phyloP scores from a whole-genome alignment of 37 sponge, comb jelly and placozoan genomes.

The Cladorhizidae sp. region DNA sequence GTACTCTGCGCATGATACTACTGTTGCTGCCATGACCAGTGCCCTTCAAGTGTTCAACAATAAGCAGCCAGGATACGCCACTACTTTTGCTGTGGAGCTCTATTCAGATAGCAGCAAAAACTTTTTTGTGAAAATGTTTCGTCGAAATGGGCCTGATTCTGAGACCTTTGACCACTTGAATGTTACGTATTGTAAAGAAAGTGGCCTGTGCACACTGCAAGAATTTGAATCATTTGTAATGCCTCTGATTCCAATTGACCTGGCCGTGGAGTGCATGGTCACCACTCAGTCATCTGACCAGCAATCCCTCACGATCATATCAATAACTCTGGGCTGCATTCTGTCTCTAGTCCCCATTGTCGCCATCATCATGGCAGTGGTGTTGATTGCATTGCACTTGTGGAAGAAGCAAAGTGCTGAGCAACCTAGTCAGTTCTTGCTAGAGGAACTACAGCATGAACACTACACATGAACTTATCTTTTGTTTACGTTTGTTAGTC shows the following conservation, averaged over 20 bases:
- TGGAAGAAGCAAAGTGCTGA: too few species aligned
- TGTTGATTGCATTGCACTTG: too few species aligned
- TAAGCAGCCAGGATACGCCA: slow-evolving; percentile 71
- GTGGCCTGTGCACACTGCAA: slow-evolving; percentile 5
- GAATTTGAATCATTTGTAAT: slow-evolving; percentile 8
- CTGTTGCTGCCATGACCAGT: slow-evolving; percentile 68
- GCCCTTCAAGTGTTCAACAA: slow-evolving; percentile 73
- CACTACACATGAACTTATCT: too few species aligned
- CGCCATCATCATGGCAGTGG: too few species aligned
- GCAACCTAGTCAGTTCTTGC: too few species aligned
- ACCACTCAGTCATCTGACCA: too few species aligned
- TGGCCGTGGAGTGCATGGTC: neutral
- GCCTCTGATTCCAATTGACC: neutral
- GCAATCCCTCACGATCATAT: too few species aligned
- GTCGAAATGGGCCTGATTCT: slow-evolving; percentile 37
- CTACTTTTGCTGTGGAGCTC: slow-evolving; percentile 79
- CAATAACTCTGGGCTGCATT: too few species aligned
- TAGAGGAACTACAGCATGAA: too few species aligned
- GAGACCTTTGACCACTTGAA: neutral
- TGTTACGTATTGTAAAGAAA: neutral
- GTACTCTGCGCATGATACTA: slow-evolving; percentile 94
- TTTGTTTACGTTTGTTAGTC: too few species aligned
- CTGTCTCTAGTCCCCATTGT: too few species aligned
- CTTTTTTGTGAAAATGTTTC: slow-evolving; percentile 46
- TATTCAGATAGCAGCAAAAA: slow-evolving; percentile 35